These are phyloP conservation scores for Tachysurus vachellii DNA, from an alignment of 2,113 vertebrate species.

Conservation along the genomic window DNA sequence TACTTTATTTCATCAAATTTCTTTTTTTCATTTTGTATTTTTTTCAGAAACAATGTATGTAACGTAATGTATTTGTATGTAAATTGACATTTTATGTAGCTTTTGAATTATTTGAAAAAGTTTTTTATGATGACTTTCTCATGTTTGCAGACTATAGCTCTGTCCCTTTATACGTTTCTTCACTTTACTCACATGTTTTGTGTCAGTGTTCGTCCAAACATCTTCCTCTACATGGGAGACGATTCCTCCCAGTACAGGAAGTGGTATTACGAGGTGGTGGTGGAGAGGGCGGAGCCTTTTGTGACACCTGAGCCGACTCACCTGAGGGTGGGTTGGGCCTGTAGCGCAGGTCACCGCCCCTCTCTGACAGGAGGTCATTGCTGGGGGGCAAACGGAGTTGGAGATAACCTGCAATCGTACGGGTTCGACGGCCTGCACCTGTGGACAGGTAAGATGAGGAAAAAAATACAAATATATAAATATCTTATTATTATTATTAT, in stretches of 20 bases:
- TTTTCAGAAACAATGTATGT: too few relatives aligned
- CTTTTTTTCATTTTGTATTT: too few relatives aligned
- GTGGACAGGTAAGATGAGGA: slow-evolving; percentile 83
- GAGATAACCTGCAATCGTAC: slow-evolving; percentile 90
- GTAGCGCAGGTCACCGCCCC: slow-evolving; percentile 82
- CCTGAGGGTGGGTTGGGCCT: slow-evolving; percentile 93
- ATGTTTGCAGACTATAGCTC: background rate
- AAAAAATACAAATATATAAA: background rate
- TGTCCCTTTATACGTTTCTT: background rate
- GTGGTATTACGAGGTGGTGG: slow-evolving; percentile 93
- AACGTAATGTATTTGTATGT: too few relatives aligned
- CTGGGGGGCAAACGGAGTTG: slow-evolving; percentile 89
- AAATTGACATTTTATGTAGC: too few relatives aligned
- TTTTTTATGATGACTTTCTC: background rate
- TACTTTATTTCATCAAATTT: too few relatives aligned
- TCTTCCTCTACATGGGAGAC: slow-evolving; percentile 86
- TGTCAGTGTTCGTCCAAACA: slow-evolving; percentile 88
- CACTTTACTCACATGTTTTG: slow-evolving; percentile 19
- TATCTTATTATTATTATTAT: too few relatives aligned
- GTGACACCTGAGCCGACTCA: slow-evolving; percentile 90
- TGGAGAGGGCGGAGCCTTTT: slow-evolving; percentile 85
- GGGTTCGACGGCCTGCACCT: slow-evolving; percentile 94
- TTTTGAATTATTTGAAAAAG: too few relatives aligned
- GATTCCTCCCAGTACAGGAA: slow-evolving; percentile 89
- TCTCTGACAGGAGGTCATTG: slow-evolving; percentile 86